A percentile compares a stretch with the other conserved stretches of the same genome.
phyloP scores from a whole-genome alignment of 23 tunicate genomes.

The Ciona savignyi region DNA sequence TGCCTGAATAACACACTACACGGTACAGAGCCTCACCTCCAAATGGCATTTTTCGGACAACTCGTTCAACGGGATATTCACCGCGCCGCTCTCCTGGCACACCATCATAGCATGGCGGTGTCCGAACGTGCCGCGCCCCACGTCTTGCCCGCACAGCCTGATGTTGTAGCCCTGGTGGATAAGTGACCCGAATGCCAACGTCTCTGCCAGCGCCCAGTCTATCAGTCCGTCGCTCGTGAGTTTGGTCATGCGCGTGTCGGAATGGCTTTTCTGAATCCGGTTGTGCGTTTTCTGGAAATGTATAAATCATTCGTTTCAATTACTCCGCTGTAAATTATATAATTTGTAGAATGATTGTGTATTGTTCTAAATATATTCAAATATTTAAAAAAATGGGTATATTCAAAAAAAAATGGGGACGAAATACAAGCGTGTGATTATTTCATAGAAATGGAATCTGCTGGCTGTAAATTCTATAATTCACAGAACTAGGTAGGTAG shows the following conservation, averaged over 20 bases:
- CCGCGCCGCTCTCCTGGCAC: constrained; percentile 61
- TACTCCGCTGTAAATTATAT: too few species aligned
- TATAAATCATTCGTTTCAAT: too few species aligned
- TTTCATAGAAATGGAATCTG: too few species aligned
- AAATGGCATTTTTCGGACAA: constrained; percentile 28
- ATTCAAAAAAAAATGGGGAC: too few species aligned
- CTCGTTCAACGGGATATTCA: constrained; percentile 59
- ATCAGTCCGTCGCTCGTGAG: constrained; percentile 13
- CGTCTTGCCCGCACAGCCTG: constrained; percentile 93
- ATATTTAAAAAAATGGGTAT: too few species aligned
- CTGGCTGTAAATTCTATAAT: too few species aligned
- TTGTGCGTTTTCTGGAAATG: constrained; percentile 47
- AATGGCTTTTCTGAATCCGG: constrained; percentile 51
- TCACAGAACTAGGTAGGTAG: too few species aligned
- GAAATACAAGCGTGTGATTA: too few species aligned
- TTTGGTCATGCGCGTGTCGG: constrained; percentile 24
- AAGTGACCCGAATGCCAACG: constrained; percentile 83
- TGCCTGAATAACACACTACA: too few species aligned
- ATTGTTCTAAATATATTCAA: too few species aligned
- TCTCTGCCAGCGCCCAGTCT: constrained; percentile 96
- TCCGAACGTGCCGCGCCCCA: constrained; percentile 92
- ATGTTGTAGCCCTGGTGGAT: constrained; percentile 61
- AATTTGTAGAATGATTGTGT: too few species aligned
- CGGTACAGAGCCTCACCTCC: too few species aligned
- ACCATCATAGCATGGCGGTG: constrained; percentile 81